Conservation (phyloP, 2,888 invertebrate species). For the Chrysolina haemoptera region DNA sequence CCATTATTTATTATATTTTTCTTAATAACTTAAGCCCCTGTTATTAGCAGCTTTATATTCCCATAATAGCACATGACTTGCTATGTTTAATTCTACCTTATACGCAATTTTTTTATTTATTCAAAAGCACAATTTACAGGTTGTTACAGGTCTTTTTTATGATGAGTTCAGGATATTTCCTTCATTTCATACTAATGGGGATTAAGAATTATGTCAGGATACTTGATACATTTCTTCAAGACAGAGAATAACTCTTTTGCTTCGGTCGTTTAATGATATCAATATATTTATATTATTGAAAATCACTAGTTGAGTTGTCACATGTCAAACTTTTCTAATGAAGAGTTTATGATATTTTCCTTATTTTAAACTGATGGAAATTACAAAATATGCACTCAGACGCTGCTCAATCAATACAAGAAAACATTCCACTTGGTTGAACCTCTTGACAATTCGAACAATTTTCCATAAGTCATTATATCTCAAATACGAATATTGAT, state of each 20-base stretch:
- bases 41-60: conserved; percentile 31
- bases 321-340: background rate
- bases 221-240: no score
- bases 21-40: conserved; percentile 45
- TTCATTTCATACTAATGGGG: background rate
- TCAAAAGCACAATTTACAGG: background rate
- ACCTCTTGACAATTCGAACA: no score
- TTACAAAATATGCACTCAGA: background rate
- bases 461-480: no score
- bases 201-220: background rate
- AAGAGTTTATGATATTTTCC: background rate
- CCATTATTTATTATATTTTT: conserved; percentile 48
- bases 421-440: background rate
- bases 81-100: background rate
- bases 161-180: background rate
- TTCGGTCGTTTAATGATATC: no score
- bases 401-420: no score
- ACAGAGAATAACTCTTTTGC: no score
- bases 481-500: no score
- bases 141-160: background rate
- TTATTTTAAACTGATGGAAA: background rate
- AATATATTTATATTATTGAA: no score
- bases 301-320: background rate
- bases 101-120: background rate
- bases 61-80: conserved; percentile 5